Evolutionary conservation across 2,797 vertebrate species (phyloP).

Genomic region (Malurus splendens): DNA sequence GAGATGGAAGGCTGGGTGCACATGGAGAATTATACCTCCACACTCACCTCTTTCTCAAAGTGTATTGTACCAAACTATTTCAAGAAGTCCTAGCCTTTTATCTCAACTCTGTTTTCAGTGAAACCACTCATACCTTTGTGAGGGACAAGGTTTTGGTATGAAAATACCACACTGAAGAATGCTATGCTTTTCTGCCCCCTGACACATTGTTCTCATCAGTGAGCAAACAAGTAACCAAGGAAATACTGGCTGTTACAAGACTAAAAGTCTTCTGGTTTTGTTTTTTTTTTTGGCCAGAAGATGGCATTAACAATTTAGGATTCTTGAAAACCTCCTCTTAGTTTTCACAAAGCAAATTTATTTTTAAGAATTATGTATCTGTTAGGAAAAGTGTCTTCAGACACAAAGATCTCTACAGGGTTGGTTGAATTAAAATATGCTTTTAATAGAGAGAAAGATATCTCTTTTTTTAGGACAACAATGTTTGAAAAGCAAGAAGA

Average conservation of each 20-base stretch:
- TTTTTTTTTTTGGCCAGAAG: conserved; percentile 29
- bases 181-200: neutral
- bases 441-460: neutral
- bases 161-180: neutral
- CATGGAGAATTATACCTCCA: neutral
- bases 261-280: neutral
- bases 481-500: neutral
- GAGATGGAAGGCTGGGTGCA: neutral
- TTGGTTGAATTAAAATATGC: neutral
- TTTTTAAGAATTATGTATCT: neutral
- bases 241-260: neutral
- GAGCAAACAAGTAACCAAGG: neutral
- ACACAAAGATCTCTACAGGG: neutral
- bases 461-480: neutral
- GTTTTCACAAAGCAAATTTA: neutral
- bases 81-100: neutral
- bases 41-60: neutral
- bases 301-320: conserved; percentile 26
- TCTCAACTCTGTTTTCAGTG: neutral
- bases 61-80: neutral
- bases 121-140: neutral
- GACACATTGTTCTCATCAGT: neutral
- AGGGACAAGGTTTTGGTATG: neutral
- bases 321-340: neutral
- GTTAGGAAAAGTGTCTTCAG: neutral